Base-by-base conservation (phyloP, 2,797 vertebrate genomes). In the Pyrocephalus nanus region DNA sequence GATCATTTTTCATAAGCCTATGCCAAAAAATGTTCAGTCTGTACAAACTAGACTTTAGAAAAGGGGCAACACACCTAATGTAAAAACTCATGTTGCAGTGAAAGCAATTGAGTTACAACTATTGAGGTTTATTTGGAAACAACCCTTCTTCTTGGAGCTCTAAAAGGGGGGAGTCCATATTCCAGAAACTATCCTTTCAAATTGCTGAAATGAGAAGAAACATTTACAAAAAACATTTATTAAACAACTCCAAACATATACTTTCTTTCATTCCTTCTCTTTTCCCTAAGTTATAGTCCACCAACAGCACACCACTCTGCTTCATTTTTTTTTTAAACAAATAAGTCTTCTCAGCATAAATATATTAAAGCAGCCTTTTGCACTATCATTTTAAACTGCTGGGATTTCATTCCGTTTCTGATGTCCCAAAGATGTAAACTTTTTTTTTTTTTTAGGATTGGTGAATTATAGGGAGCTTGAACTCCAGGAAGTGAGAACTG, bases 21-120 rank as follows among this genome's bases (percentile, higher is more conserved):
- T 66, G 62, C 40, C 65, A 86, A 91, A 91, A 94, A 62, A 88
- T 80, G 26, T 86, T 88, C 62, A 78, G 86, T 76, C 50, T 81
- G 43, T 51, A 72, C 51, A 86, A 20, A 83, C n/a, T 65, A 91
- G 62, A 58, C 27, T 40, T 32, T 48, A 67, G 65, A 50, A 92
- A 82, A 87, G n/a, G 36, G 19, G 10, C 9, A 55, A 73, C 29
- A 21, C 21, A 86, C 9, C 5, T 45, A 48, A 73, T 26, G 11
- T 45, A 43, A 82, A 95, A 90, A 62, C 11, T 82, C 27, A 45
- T n/a, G 17, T 42, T 86, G 36, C 53, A 84, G 27, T 19, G 26
- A 86, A 81, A 90, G 51, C 22, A 94, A 23, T 36, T 16, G 54
- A 84, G 27, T 83, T 88, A 36, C 43, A 83, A 12, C 11, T 58